A percentile compares a stretch with the other conserved stretches of the same genome.
Evolutionary conservation across 1,140 invertebrate genomes (phyloP).

Genomic region (Polyergus mexicanus): DNA sequence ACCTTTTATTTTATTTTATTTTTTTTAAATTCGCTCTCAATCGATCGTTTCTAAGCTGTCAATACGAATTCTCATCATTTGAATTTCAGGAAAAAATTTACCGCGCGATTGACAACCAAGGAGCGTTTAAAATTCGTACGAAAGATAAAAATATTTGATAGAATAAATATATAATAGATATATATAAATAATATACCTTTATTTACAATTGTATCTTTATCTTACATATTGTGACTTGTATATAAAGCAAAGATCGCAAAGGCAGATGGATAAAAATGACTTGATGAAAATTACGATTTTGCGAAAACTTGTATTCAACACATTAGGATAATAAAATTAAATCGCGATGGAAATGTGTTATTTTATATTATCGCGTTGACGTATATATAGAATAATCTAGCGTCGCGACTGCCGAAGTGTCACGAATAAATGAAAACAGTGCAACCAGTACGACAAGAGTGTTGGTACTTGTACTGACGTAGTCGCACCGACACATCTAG

Average conservation of each 20-base stretch:
- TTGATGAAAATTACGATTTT: not conserved
- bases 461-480: constrained; percentile 16
- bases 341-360: not conserved
- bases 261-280: not conserved
- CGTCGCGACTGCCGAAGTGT: constrained; percentile 24
- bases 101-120: not conserved
- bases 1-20: constrained; percentile 18
- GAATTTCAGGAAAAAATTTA: not conserved
- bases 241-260: not conserved
- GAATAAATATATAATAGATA: not conserved
- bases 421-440: constrained; percentile 41
- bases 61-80: constrained; percentile 7
- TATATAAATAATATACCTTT: too few species aligned
- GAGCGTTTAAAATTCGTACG: not conserved
- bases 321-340: constrained; percentile 13
- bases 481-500: constrained; percentile 10
- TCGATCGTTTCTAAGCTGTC: constrained; percentile 24
- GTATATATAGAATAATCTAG: not conserved
- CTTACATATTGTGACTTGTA: not conserved
- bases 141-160: not conserved
- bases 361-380: not conserved
- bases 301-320: not conserved
- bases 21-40: not conserved
- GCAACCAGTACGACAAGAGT: constrained; percentile 11
- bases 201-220: not conserved